A percentile compares a stretch with the other conserved stretches of the same genome.
phyloP scores from a whole-genome alignment of 2,113 vertebrate species.

The Pseudois nayaur region DNA sequence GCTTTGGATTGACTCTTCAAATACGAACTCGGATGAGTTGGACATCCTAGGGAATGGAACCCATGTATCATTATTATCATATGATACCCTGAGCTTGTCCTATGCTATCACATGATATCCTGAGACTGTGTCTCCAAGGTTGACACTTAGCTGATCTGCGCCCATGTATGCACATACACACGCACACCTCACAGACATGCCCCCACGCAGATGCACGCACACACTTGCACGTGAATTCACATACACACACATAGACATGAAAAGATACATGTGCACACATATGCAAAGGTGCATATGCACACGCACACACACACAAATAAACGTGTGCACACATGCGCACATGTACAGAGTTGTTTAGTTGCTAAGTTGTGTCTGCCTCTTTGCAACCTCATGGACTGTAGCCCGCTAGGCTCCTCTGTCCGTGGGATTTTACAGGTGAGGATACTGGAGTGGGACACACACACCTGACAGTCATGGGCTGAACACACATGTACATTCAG shows the following conservation, averaged over 20 bases:
- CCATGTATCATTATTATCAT: background rate
- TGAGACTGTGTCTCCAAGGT: background rate
- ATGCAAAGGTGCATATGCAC: background rate
- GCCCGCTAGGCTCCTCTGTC: background rate
- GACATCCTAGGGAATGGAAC: background rate
- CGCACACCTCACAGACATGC: no score
- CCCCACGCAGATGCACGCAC: fast-evolving
- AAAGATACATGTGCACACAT: background rate
- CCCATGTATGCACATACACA: fast-evolving
- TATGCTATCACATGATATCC: background rate
- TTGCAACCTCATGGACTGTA: background rate
- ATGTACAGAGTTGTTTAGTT: background rate
- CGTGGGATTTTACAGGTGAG: background rate
- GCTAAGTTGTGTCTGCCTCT: background rate
- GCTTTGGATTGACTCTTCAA: background rate
- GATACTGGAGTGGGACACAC: background rate
- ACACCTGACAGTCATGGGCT: background rate
- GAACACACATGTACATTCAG: background rate
- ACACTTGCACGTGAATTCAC: background rate
- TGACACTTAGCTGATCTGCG: fast-evolving
- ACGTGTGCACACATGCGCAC: background rate
- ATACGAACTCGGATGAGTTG: background rate
- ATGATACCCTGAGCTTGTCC: background rate
- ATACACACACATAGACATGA: background rate
- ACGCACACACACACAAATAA: fast-evolving